Evolutionary conservation across 1,140 invertebrate genomes (phyloP), one percentile per base, ranked within the genome.

Genomic region (Neoseiulus cucumeris): DNA sequence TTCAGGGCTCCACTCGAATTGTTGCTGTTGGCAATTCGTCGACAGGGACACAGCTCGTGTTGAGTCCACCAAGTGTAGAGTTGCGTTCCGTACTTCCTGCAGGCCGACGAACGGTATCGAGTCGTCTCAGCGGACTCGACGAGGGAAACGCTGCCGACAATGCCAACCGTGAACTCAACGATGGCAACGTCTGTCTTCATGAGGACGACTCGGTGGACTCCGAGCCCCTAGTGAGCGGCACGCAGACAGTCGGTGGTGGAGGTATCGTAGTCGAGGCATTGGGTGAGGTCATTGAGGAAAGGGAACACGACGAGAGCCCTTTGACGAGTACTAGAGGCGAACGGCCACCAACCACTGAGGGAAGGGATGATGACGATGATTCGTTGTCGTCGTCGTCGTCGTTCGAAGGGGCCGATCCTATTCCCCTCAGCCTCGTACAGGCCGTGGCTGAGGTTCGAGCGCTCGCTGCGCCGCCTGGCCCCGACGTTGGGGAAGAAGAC

Each of bases 391-490:
- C 33, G 33, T 39, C 9, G 33, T 39, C 33, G 4, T 39, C 33
- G 9, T 39, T 39, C 33, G 51, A 25, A 59, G 51, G 51, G 51
- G 25, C 51, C 51, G 51, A 59, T 33, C 51, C 33, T 25, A 59
- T 59, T 59, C 51, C 51, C 33, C 51, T 59, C 33, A 29, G 25
- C 51, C 51, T 59, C 51, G 51, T 59, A 29, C 51, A 59, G 51
- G 51, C 33, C 33, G 51, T 59, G 51, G 51, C 51, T 25, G 51
- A 59, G 22, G 51, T 59, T 12, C 51, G 51, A 59, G 51, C 51
- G 51, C 51, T 59, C 33, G 51, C 51, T 20, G 51, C 51, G 51
- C 51, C 51, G 25, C 51, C 51, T 59, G 51, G 51, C 51, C 51
- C 51, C 51, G 51, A 59, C 51, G 51, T 59, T 25, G 33, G 33